phyloP scores from a whole-genome alignment of 2,113 vertebrate genomes.

The Archilochus colubris region DNA sequence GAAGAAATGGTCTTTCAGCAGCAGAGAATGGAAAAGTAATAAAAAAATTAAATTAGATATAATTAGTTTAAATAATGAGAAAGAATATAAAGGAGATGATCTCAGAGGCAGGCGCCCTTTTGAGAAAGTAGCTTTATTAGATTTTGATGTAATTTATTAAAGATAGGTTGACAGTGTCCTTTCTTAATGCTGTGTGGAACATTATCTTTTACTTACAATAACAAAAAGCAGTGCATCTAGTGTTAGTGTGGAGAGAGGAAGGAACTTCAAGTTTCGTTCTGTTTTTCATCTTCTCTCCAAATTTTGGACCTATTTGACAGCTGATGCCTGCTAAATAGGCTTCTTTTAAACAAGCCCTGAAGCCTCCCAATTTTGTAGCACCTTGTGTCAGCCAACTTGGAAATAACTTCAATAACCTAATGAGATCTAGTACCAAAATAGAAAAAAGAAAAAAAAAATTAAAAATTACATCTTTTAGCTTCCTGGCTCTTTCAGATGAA shows the following conservation, averaged over 20 bases:
- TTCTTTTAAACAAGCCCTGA: neutral
- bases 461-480: neutral
- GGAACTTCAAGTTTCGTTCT: neutral
- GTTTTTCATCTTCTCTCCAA: neutral
- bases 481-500: neutral
- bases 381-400: neutral
- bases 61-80: slow-evolving; percentile 67
- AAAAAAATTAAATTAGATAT: slow-evolving; percentile 59
- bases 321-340: neutral
- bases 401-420: neutral
- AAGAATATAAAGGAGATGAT: slow-evolving; percentile 60
- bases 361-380: neutral
- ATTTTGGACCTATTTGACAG: neutral
- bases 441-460: neutral
- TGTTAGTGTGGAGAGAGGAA: neutral
- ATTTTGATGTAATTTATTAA: slow-evolving; percentile 57
- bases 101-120: slow-evolving; percentile 64
- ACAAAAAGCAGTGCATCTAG: slow-evolving; percentile 31
- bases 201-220: slow-evolving; percentile 17
- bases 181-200: slow-evolving; percentile 39
- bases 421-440: neutral
- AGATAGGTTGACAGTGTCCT: slow-evolving; percentile 14
- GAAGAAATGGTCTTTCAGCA: neutral
- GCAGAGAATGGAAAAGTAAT: slow-evolving; percentile 37
- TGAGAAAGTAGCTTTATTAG: slow-evolving; percentile 62